These are phyloP conservation scores for Argyresthia albistria DNA, from an alignment of 2,888 invertebrate species.

Conservation along the genomic window DNA sequence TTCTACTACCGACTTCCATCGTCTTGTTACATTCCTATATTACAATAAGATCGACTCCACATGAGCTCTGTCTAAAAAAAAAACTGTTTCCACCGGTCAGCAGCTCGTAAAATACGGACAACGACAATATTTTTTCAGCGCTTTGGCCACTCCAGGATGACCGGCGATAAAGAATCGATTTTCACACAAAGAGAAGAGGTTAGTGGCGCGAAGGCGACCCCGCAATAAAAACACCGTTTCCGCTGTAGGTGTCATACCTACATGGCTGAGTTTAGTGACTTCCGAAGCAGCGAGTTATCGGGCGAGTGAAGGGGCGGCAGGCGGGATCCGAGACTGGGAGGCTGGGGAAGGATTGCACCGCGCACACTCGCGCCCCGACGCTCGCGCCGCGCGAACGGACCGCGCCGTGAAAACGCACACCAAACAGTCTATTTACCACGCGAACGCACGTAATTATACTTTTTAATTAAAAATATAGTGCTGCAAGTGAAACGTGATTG, in stretches of 20 bases:
- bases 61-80: too few species aligned
- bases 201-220: conserved; percentile 43
- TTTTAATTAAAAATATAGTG: conserved; percentile 16
- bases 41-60: too few species aligned
- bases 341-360: conserved; percentile 38
- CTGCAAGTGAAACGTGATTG: conserved; percentile 40
- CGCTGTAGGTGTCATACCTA: conserved; percentile 46
- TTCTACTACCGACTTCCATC: too few species aligned
- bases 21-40: too few species aligned
- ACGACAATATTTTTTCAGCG: too few species aligned
- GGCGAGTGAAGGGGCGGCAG: conserved; percentile 33
- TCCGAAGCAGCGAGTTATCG: conserved; percentile 72
- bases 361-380: conserved; percentile 56
- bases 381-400: conserved; percentile 43
- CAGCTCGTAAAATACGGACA: too few species aligned
- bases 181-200: conserved; percentile 20
- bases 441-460: conserved; percentile 18
- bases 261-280: conserved; percentile 60
- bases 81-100: too few species aligned
- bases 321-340: conserved; percentile 20
- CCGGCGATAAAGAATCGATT: conserved; percentile 7
- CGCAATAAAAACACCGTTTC: conserved; percentile 65
- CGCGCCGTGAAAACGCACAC: conserved; percentile 20
- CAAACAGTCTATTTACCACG: conserved; percentile 1
- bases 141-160: neutral